These are phyloP conservation scores for Adelosebastes latens DNA, from an alignment of 2,797 vertebrate species.

Conservation along the genomic window DNA sequence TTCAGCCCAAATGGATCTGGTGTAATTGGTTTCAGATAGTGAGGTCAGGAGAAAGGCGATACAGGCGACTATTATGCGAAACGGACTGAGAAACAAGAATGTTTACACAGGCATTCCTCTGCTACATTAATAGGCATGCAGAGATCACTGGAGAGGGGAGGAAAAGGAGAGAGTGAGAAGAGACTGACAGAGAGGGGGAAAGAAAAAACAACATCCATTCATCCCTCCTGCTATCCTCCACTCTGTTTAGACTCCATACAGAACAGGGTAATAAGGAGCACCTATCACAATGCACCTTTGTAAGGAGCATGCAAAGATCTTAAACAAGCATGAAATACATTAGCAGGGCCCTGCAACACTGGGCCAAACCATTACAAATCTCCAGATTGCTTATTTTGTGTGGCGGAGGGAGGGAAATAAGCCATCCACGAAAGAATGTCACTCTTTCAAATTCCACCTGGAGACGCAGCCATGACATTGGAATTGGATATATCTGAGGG, in stretches of 20 bases:
- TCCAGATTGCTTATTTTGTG: constrained; percentile 75
- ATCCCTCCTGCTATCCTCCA: constrained; percentile 27
- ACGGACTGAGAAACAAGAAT: constrained; percentile 92
- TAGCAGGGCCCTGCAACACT: constrained; percentile 64
- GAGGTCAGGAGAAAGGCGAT: constrained; percentile 97
- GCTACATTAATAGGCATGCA: constrained; percentile 89
- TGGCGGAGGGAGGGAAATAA: constrained; percentile 43
- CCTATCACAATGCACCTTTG: constrained; percentile 80
- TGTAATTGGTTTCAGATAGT: constrained; percentile 99
- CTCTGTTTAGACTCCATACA: constrained; percentile 75
- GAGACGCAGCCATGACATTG: constrained; percentile 71
- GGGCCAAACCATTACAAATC: constrained; percentile 78
- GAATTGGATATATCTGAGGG: constrained; percentile 66
- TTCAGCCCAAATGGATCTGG: constrained; percentile 97
- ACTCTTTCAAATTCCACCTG: constrained; percentile 72
- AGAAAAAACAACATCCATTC: constrained; percentile 57
- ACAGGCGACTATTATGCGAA: constrained; percentile 94
- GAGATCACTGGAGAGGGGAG: constrained; percentile 72
- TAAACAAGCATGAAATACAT: constrained; percentile 85
- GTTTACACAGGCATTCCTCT: constrained; percentile 97
- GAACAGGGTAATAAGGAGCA: constrained; percentile 76
- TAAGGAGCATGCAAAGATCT: constrained; percentile 78
- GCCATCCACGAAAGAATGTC: constrained; percentile 61
- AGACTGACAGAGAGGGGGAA: constrained; percentile 53
- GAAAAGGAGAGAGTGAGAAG: constrained; percentile 58